Conservation (phyloP, 2,797 vertebrate species). For the Coccyzus lansbergi region DNA sequence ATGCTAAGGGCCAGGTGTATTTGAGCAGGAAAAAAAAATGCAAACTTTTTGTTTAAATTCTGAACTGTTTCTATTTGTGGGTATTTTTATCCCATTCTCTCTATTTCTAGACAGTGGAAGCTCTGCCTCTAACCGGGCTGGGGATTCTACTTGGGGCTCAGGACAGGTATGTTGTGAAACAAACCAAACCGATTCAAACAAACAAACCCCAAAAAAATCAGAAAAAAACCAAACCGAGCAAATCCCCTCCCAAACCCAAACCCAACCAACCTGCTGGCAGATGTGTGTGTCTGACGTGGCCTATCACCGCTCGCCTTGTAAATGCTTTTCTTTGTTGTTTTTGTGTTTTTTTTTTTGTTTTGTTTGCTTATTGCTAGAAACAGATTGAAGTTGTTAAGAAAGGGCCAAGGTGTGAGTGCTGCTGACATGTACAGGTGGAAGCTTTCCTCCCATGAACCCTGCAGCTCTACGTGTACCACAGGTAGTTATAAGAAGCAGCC, state of each 20-base stretch:
- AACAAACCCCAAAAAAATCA: slow-evolving; percentile 49
- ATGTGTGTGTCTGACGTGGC: background rate
- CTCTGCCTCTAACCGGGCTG: slow-evolving; percentile 73
- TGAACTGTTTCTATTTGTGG: slow-evolving; percentile 61
- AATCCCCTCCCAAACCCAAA: slow-evolving; percentile 47
- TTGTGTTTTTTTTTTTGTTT: background rate
- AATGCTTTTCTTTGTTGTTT: slow-evolving; percentile 29
- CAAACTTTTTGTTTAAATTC: slow-evolving; percentile 53
- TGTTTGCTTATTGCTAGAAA: slow-evolving; percentile 77
- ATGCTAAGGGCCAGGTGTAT: slow-evolving; percentile 26
- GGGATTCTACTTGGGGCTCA: slow-evolving; percentile 74
- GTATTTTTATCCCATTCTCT: slow-evolving; percentile 75
- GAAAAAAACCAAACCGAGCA: slow-evolving; percentile 46
- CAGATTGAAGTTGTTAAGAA: slow-evolving; percentile 88
- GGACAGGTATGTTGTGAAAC: slow-evolving; percentile 73
- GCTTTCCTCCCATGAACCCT: slow-evolving; percentile 95
- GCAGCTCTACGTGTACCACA: slow-evolving; percentile 96
- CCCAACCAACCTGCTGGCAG: slow-evolving; percentile 17
- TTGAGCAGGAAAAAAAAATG: slow-evolving; percentile 30
- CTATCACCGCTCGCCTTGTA: slow-evolving; percentile 52
- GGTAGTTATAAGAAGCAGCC: slow-evolving; percentile 78
- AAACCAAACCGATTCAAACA: slow-evolving; percentile 26
- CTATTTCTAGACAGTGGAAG: slow-evolving; percentile 77
- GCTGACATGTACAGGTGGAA: slow-evolving; percentile 99
- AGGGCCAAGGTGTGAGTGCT: slow-evolving; percentile 90